Evolutionary conservation across 2,888 invertebrate species (phyloP), one percentile per base, ranked within the genome.

Genomic region (Erebia aethiops): DNA sequence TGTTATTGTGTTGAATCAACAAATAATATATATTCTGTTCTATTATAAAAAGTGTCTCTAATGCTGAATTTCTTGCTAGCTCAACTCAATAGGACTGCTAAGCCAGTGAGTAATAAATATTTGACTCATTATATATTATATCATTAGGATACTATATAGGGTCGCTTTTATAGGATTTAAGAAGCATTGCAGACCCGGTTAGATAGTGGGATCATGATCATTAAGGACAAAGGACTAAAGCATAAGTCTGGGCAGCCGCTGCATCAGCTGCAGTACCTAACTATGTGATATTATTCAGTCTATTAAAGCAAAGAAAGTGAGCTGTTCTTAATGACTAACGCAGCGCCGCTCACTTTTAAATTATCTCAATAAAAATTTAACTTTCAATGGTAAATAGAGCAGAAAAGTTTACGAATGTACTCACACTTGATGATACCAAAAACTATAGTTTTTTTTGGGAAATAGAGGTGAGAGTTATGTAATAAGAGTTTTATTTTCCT

Each of bases 341-440:
- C 72, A 65, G 65, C 77, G 80, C 83, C 86, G 83, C 84, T 88
- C 85, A 84, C 87, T 78, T 79, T 78, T 82, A 77, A 78, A 81
- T 82, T 86, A 84, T 82, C 81, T 84, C 78, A 80, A 82, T 81
- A 84, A 81, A 82, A 82, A 83, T 81, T 82, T 81, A 82, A 78
- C 84, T 85, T 84, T 83, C 82, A 82, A 79, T 65, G 74, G 79
- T 83, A 87, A 87, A 86, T 87, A 84, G 84, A 87, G 83, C 88
- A 85, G 86, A 83, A 84, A 85, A 81, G 75, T 79, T 77, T 76
- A 73, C 70, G 75, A 76, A 73, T 74, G 71, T 71, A 71, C 71
- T 67, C 16, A 18, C 14, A 49, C 46, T 14, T 43, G 13, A 46
- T 21, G 8, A 16, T 49, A n/a, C 21, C 2, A 49, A 43, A 49